Conservation (phyloP, 2,113 vertebrate species). For the Mus pahari region DNA sequence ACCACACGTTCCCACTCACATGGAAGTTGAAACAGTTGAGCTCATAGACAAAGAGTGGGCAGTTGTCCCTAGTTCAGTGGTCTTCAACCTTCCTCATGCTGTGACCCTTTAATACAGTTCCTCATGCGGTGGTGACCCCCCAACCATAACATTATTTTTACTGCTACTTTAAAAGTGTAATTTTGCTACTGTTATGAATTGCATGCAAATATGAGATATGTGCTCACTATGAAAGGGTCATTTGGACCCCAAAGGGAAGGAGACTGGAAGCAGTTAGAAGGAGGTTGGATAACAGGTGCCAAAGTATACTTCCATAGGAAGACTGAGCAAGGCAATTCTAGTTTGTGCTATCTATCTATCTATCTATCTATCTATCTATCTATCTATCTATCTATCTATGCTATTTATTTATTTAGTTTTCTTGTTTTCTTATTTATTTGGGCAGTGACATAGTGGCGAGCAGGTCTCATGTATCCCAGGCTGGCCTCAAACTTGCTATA, state of each 20-base stretch:
- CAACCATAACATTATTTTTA: neutral
- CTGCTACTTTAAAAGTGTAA: neutral
- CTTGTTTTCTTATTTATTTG: neutral
- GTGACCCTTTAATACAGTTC: neutral
- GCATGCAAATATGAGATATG: neutral
- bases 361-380: neutral
- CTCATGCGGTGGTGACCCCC: neutral
- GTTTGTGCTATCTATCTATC: neutral
- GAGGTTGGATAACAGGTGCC: no score
- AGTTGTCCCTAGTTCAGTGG: neutral
- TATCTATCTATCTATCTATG: neutral
- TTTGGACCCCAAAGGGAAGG: neutral
- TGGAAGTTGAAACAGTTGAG: neutral
- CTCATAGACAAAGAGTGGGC: neutral
- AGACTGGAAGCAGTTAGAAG: neutral
- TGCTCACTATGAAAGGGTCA: neutral
- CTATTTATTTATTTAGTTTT: neutral
- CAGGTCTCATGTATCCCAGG: neutral
- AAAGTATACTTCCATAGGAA: neutral
- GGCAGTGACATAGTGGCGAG: no score
- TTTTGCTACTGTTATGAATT: neutral
- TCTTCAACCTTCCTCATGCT: neutral
- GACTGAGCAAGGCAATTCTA: neutral
- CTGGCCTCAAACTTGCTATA: neutral
- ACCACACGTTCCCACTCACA: neutral